Evolutionary conservation across 2,797 vertebrate genomes (phyloP), one percentile per base, ranked within the genome.

Genomic region (Tadarida brasiliensis): DNA sequence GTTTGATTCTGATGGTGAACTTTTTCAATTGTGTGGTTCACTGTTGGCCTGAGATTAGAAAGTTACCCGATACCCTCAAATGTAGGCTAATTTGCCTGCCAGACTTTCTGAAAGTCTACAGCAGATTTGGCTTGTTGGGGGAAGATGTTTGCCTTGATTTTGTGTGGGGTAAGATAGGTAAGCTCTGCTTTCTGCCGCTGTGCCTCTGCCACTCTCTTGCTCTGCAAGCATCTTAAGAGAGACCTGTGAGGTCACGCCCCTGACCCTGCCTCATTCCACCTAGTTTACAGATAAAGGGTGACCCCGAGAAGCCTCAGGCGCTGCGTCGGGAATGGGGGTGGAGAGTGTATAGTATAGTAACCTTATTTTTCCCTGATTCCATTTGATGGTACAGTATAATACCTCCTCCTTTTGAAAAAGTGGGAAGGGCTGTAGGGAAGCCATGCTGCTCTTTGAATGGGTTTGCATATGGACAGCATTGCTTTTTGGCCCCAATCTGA

Each of bases 391-490:
- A 51, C 9, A 47, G 47, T 30, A 47, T 8, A 90, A n/a, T 5
- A 20, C 17, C 24, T 56, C 20, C 59, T 92, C 57, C 35, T 91
- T 81, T 94, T 92, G 86, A 82, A 96, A 97, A 93, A 97, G 83
- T 82, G 68, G 84, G 35, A 73, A 95, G 76, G n/a, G 16, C 47
- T 49, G 9, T 82, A 63, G 30, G 65, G 56, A 87, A 77, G 16
- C 26, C 74, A 33, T 68, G 35, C 63, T 89, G 59, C 85, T 89
- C 49, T 82, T 54, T 90, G 95, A 80, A 80, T 83, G 80, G 94
- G 85, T 97, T 96, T 98, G 86, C 96, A 76, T 94, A 92, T 93
- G 86, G 94, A 95, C 71, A 35, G 74, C 87, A 61, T 87, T 96
- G 88, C 54, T 97, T 94, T 95, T 87, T 98, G 97, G 87, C 91